These are phyloP conservation scores for Cryptocephalus moraei DNA, from an alignment of 2,888 invertebrate genomes.

Conservation along the genomic window DNA sequence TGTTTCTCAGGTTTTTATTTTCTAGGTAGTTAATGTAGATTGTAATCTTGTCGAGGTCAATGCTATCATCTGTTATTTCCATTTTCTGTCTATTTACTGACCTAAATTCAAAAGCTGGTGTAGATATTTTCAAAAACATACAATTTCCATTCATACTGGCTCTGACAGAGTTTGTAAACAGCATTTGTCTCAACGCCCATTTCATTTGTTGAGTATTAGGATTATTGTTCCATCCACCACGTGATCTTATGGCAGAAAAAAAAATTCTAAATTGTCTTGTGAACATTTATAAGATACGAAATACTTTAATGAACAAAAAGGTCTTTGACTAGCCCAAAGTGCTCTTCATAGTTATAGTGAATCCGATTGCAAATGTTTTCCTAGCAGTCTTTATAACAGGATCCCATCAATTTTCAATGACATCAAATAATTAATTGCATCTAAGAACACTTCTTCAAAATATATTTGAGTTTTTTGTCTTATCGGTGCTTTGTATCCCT, in stretches of 20 bases:
- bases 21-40: not conserved
- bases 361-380: too few species aligned
- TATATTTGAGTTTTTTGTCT: too few species aligned
- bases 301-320: too few species aligned
- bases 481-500: too few species aligned
- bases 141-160: conserved; percentile 16
- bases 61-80: not conserved
- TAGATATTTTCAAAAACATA: conserved; percentile 5
- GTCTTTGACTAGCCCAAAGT: too few species aligned
- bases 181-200: conserved; percentile 15
- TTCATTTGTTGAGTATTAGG: conserved; percentile 14
- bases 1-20: not conserved
- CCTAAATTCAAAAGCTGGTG: conserved; percentile 12
- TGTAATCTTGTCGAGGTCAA: not conserved
- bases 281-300: too few species aligned
- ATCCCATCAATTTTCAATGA: too few species aligned
- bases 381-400: too few species aligned
- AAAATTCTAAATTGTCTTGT: conserved; percentile 3
- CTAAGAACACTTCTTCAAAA: too few species aligned
- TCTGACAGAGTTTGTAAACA: conserved; percentile 15
- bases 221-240: conserved; percentile 13
- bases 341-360: too few species aligned
- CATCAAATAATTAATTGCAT: too few species aligned
- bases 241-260: conserved; percentile 4
- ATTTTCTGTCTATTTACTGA: conserved; percentile 4